Percentiles rank a stretch among this genome's conserved stretches.
These are phyloP conservation scores for Embidobia sp. DNA, from an alignment of 2,888 invertebrate species.

Conservation along the genomic window DNA sequence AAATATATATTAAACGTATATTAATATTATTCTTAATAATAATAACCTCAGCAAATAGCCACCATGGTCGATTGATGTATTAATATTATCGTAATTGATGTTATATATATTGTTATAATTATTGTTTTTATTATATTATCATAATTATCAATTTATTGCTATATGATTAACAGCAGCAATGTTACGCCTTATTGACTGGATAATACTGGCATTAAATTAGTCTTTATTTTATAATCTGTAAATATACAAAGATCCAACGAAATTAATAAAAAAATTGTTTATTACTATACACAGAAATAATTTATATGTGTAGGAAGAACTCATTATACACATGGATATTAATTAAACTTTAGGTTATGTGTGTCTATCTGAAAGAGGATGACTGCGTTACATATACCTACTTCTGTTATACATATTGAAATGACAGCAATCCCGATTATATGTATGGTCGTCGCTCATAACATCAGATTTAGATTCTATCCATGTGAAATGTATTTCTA, in stretches of 20 bases:
- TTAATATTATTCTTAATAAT: constrained; percentile 20
- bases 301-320: no score
- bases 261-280: constrained; percentile 39
- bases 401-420: no score
- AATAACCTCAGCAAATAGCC: constrained; percentile 69
- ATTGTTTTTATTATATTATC: constrained; percentile 32
- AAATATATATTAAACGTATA: no score
- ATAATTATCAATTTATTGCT: constrained; percentile 71
- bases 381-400: no score
- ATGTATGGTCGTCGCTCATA: no score
- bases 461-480: no score
- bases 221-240: constrained; percentile 48
- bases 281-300: no score
- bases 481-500: no score
- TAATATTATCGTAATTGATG: constrained; percentile 58
- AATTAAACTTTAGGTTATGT: no score
- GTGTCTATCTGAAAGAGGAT: no score
- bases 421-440: background rate
- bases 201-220: constrained; percentile 73
- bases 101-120: constrained; percentile 43
- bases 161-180: constrained; percentile 71
- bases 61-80: constrained; percentile 75
- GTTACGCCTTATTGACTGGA: constrained; percentile 73
- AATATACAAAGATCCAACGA: constrained; percentile 42
- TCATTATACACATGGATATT: no score